Conservation (phyloP, 2,113 vertebrate genomes). For the Laticauda colubrina region DNA sequence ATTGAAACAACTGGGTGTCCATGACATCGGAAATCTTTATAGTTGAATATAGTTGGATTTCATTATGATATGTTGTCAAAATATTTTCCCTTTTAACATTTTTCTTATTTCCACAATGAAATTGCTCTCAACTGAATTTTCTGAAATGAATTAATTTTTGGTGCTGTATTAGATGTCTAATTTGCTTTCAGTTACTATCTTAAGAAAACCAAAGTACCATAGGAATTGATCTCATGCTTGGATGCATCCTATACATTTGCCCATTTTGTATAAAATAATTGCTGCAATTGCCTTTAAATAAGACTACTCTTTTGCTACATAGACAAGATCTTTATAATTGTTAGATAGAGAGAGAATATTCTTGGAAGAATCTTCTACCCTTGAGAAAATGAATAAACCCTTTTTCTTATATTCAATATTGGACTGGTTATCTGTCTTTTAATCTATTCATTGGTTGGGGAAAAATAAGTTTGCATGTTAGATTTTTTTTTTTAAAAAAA, state of each 20-base stretch:
- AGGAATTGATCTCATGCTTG: not conserved
- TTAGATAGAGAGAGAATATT: not conserved
- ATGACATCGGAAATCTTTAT: not conserved
- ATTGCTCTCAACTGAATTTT: not conserved
- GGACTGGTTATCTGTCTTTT: not conserved
- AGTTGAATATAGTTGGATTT: not conserved
- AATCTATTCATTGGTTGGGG: not conserved
- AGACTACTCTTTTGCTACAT: not conserved
- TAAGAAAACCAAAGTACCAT: not conserved
- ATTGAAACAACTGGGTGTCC: not conserved
- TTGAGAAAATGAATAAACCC: not conserved
- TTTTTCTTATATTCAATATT: not conserved
- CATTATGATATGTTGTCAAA: conserved; percentile 7
- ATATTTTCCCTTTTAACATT: not conserved
- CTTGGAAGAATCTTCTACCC: not conserved
- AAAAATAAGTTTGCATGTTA: not conserved
- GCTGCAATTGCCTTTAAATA: not conserved
- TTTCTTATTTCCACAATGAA: not conserved
- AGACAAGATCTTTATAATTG: accelerated
- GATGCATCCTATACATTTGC: not conserved
- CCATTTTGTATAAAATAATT: not conserved
- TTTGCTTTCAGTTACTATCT: not conserved
- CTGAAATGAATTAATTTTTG: not conserved
- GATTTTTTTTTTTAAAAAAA: not conserved
- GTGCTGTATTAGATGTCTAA: not conserved